phyloP scores from a whole-genome alignment of 2,888 invertebrate genomes.

The Temnothorax unifasciatus region DNA sequence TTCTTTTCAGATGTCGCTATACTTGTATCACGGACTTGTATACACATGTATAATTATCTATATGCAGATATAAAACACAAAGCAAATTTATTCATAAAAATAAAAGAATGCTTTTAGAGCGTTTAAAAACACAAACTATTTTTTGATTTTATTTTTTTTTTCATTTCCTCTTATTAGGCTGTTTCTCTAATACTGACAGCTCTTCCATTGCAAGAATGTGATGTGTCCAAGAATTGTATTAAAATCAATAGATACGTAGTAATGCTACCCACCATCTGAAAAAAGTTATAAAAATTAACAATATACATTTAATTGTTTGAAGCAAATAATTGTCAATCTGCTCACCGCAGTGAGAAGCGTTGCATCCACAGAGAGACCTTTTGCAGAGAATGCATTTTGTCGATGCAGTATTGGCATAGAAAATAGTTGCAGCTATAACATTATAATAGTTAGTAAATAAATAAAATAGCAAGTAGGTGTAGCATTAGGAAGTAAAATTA shows the following conservation, averaged over 20 bases:
- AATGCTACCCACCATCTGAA: too few relatives aligned
- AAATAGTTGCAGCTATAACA: slow-evolving; percentile 62
- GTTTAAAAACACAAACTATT: background rate
- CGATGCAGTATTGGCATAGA: slow-evolving; percentile 79
- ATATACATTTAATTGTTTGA: too few relatives aligned
- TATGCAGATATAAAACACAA: background rate
- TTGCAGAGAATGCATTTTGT: slow-evolving; percentile 76
- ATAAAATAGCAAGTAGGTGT: too few relatives aligned
- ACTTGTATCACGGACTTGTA: too few relatives aligned
- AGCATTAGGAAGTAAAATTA: too few relatives aligned
- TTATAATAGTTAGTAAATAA: too few relatives aligned
- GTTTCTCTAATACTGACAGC: background rate
- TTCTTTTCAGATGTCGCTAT: background rate
- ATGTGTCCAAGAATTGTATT: too few relatives aligned
- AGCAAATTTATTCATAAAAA: background rate
- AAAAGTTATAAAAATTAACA: too few relatives aligned
- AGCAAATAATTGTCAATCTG: too few relatives aligned
- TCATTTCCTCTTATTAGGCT: background rate
- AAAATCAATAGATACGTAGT: too few relatives aligned
- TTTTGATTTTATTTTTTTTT: background rate
- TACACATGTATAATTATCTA: background rate
- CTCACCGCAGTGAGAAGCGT: slow-evolving; percentile 65
- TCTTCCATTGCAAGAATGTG: too few relatives aligned
- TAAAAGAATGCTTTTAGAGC: background rate
- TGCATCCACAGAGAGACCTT: slow-evolving; percentile 62